A percentile compares a stretch with the other conserved stretches of the same genome.
These are phyloP conservation scores for Drosophila leontia DNA, from an alignment of 1,140 invertebrate species.

Conservation along the genomic window DNA sequence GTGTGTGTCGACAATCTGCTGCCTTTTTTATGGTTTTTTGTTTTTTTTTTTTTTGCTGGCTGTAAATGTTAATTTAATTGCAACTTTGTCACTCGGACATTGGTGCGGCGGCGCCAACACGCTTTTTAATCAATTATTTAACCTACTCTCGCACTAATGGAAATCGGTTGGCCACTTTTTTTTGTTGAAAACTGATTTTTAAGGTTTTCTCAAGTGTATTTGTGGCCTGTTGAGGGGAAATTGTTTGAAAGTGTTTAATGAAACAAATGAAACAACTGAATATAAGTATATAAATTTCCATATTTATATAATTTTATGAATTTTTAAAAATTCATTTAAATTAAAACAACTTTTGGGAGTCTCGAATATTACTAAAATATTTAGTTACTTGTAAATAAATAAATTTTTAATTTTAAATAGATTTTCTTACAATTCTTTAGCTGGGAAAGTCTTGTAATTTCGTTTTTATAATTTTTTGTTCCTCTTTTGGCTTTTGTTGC, in stretches of 20 bases:
- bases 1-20: conserved; percentile 21
- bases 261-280: not conserved
- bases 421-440: not conserved
- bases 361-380: not conserved
- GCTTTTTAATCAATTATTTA: conserved; percentile 71
- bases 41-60: conserved; percentile 7
- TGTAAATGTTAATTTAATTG: conserved; percentile 73
- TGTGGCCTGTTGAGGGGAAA: conserved; percentile 3
- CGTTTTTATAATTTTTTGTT: conserved; percentile 10
- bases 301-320: too few relatives aligned
- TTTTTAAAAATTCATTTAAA: not conserved
- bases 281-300: not conserved
- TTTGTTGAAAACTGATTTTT: conserved; percentile 20
- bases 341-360: not conserved
- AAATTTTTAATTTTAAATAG: too few relatives aligned
- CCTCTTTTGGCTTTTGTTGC: conserved; percentile 63
- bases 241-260: conserved; percentile 3
- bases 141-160: conserved; percentile 45
- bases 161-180: conserved; percentile 22
- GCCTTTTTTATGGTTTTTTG: not conserved
- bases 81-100: conserved; percentile 57
- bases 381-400: too few relatives aligned
- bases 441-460: conserved; percentile 14
- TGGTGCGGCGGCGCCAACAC: conserved; percentile 41
- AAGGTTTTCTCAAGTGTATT: conserved; percentile 31